Base-by-base conservation (phyloP, 2,888 invertebrate genomes). In the Taenaris catops region DNA sequence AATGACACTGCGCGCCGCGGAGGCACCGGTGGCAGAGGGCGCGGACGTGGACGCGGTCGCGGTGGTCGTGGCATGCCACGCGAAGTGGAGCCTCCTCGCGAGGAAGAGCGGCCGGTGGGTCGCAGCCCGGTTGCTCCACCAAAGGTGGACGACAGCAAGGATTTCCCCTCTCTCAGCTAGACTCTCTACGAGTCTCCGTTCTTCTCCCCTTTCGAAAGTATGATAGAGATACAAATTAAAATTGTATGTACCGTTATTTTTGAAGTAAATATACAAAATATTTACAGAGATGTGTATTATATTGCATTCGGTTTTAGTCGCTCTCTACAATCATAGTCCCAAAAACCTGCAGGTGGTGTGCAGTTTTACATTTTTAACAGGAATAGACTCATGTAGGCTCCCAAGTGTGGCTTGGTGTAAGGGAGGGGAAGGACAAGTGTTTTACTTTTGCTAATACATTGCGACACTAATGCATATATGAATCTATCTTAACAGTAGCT, bases 101-200 rank as follows among this genome's bases (percentile, higher is more conserved):
- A 59, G 7, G 80, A 78, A 59, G 83, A 80, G 67, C 80, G 80
- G 51, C 64, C 72, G 11, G 51, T 43, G 41, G 63, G 63, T 44
- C 70, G 74, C 42, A 58, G 57, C 31, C 68, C 58, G 44, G 69
- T 59, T 16, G 70, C 86, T 42, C 92, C 93, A 53, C 96, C 97
- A 8, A 96, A 96, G 80, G 96, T 98, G 50, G 96, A 97, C 73
- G 97, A 97, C 87, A 96, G 96, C 89, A 93, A 94, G 79, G 97
- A 97, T 86, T 97, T 98, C 88, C 97, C 97, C 56, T 95, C 96
- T 70, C 91, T 97, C 74, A 94, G 95, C 80, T 95, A 93, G 73
- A 73, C 65, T 67, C 61, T 54, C 63, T 59, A 68, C 69, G 76
- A 75, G 79, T 73, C 63, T 52, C 24, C 7, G 61, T 45, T 63